phyloP scores from a whole-genome alignment of 2,888 invertebrate species.

The Scaptomyza reducta region DNA sequence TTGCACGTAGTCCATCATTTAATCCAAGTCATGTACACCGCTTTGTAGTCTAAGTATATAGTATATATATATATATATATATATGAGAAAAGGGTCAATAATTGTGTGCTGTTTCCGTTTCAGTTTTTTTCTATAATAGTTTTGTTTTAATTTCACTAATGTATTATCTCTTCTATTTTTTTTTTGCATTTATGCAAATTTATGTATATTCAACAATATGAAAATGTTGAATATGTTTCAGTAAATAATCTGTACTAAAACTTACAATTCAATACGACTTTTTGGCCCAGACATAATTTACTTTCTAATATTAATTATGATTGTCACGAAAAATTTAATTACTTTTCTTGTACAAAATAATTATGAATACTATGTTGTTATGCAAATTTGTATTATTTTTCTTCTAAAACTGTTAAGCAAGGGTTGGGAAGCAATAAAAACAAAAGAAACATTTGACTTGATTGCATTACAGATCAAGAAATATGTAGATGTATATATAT shows the following conservation, averaged over 20 bases:
- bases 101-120: conserved; percentile 19
- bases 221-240: conserved; percentile 21
- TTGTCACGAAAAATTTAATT: conserved; percentile 39
- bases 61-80: too few relatives aligned
- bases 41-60: conserved; percentile 77
- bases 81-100: conserved; percentile 12
- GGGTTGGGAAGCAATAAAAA: conserved; percentile 56
- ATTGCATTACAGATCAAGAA: conserved; percentile 33
- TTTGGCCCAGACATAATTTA: conserved; percentile 27
- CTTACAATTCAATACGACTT: conserved; percentile 3
- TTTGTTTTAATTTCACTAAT: conserved; percentile 39
- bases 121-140: conserved; percentile 15
- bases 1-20: conserved; percentile 73
- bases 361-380: conserved; percentile 51
- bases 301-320: conserved; percentile 19
- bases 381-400: conserved; percentile 47
- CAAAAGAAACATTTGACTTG: conserved; percentile 36
- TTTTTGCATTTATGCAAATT: conserved; percentile 1
- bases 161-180: neutral
- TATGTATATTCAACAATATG: conserved; percentile 25
- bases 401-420: conserved; percentile 50
- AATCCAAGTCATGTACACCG: conserved; percentile 83
- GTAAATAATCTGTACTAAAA: conserved; percentile 31
- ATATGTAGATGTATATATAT: conserved; percentile 10
- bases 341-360: conserved; percentile 50